Evolutionary conservation across 2,113 vertebrate species (phyloP), one percentile per base, ranked within the genome.

Genomic region (Charina bottae): DNA sequence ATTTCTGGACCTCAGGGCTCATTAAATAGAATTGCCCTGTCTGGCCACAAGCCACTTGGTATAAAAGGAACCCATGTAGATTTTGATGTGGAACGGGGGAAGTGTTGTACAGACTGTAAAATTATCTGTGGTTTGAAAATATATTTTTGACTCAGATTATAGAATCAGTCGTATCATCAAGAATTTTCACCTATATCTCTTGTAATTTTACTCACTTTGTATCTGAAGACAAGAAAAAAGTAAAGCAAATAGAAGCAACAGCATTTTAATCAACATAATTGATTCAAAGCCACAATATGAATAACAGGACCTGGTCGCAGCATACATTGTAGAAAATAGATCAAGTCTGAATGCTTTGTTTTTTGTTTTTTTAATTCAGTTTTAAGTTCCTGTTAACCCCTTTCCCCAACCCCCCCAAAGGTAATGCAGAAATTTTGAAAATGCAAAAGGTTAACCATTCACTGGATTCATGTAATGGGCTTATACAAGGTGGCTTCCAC

Each of bases 231-330:
- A 42, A n/a, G 33, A 83, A 86, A 88, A 94, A 90, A 95, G 96
- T 78, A 93, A 94, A 54, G 37, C 93, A 96, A 93, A 93, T 98
- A 98, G 98, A 98, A 98, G 98, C 98, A 98, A 98, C 94, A 98
- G 98, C 98, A 98, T 97, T 98, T 99, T 98, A 99, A 99, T 98
- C 97, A 99, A 98, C 98, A 98, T 97, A 98, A 98, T 97, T 97
- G 98, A 98, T 98, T 98, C 98, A 95, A 98, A 99, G 98, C 98
- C 98, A 98, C 98, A 97, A 98, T 97, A 97, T 98, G 98, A 98
- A 97, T 96, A 97, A 97, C 98, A 97, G 98, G 97, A 98, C 97
- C 97, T 97, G 97, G 98, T 97, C 97, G 96, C 98, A 98, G 98
- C 97, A 98, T 97, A 98, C 97, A 97, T 97, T 95, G 97, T 98